These are phyloP conservation scores for Resseliella maxima DNA, from an alignment of 2,888 invertebrate species.

Conservation along the genomic window DNA sequence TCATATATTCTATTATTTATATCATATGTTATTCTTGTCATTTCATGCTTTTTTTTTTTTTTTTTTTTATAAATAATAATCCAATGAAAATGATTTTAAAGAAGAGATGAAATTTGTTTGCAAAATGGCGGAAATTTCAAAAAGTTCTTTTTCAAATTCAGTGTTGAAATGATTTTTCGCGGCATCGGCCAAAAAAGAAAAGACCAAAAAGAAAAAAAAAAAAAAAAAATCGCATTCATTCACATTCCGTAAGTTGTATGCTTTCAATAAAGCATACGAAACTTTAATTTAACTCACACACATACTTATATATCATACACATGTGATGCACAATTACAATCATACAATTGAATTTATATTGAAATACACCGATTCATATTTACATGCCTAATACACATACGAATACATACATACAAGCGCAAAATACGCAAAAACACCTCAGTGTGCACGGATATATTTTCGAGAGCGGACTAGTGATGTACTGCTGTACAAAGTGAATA, in stretches of 20 bases:
- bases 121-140: conserved; percentile 31
- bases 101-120: not conserved
- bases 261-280: conserved; percentile 14
- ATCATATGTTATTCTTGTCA: no score
- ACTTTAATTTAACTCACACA: not conserved
- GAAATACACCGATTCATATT: not conserved
- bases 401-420: not conserved
- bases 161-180: not conserved
- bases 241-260: conserved; percentile 41
- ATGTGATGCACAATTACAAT: not conserved
- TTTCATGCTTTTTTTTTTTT: no score
- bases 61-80: no score
- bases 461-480: conserved; percentile 36
- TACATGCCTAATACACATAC: not conserved
- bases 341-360: not conserved
- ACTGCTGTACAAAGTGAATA: conserved; percentile 40
- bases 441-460: conserved; percentile 49
- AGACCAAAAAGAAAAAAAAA: no score
- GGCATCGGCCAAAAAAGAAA: conserved; percentile 48
- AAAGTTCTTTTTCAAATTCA: not conserved
- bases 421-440: conserved; percentile 26
- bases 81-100: no score
- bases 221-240: conserved; percentile 32
- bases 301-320: not conserved
- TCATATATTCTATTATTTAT: no score